Base-by-base conservation (phyloP, 2,888 invertebrate species). In the Rhyacophila evoluta region DNA sequence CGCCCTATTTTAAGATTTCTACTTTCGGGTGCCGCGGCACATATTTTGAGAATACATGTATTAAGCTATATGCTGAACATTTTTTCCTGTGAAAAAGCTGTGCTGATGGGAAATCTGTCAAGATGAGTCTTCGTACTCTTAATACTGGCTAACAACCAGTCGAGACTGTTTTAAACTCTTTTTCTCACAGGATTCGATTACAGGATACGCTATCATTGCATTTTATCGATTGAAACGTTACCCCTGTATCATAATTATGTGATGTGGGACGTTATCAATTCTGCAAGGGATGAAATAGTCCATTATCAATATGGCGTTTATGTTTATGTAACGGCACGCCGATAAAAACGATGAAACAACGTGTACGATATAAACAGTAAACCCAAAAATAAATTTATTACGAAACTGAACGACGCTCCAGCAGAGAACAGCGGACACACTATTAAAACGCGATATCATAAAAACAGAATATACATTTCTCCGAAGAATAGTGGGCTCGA, bases 351-450 rank as follows among this genome's bases (percentile, higher is more conserved):
- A 55, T 55, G 19, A 55, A 55, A 55, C 55, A 55, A 55, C 15
- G 19, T 55, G 55, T 55, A 55, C 55, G 55, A 55, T 55, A 55
- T 55, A 55, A 55, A 55, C 55, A 55, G 55, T 55, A 55, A 55
- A 55, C 55, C 55, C 55, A 19, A 55, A 41, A 55, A 55, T 55
- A 55, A 55, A 55, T 55, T 55, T 55, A 55, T 19, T 15, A 55
- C 19, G 19, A 55, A 55, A 55, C 19, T 55, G 55, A 55, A 55
- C 55, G 55, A 55, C 19, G 25, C 55, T 55, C 2, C 8, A 55
- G 8, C 6, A 55, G 8, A 25, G 55, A 12, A 19, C 55, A 55
- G 55, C 55, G 55, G 55, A 55, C 55, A 55, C 55, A 19, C 55
- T 55, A 55, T 55, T 55, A 55, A 55, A 55, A 55, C 6, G 19